Base-by-base conservation (phyloP, 2,113 vertebrate genomes). In the Elaphurus davidianus region DNA sequence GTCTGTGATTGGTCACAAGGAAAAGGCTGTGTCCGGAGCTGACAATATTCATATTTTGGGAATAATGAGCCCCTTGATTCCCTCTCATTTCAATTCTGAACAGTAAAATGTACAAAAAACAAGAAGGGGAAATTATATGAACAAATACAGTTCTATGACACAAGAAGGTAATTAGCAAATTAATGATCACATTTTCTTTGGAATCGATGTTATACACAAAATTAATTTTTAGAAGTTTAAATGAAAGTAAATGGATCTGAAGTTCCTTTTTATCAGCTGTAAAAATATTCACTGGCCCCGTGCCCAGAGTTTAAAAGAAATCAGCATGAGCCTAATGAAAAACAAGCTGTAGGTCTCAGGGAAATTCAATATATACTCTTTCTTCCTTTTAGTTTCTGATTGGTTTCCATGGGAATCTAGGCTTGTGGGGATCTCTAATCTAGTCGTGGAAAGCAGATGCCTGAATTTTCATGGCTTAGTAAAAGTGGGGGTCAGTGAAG, bases 331-430 rank as follows among this genome's bases (percentile, higher is more conserved):
- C 90, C 97, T 98, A 98, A 98, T 98, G 97, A 98, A 98, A 98
- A 98, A 97, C 98, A 98, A 98, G 98, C 97, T 97, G 97, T 90
- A 96, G 96, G 98, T 97, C 96, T 98, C 94, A 93, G 93, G 50
- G 93, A 98, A 98, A 98, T 98, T 98, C 98, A 97, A 98, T 98
- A 98, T 82, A 97, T 95, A 94, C 89, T 94, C 96, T 96, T 96
- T 97, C 91, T 96, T 97, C 85, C 91, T 94, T 96, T 98, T 97
- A 97, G 95, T 87, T 97, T 98, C 87, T 98, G 93, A 97, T 94
- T 98, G 97, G 98, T 98, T 98, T 98, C 98, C 98, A 98, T 98
- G 98, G 98, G 98, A 98, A 98, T 98, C 88, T 85, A 93, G 67
- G 95, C 87, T 97, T 93, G 86, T 95, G 83, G 91, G 59, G 84